phyloP scores from a whole-genome alignment of 2,113 vertebrate species.

The Seriola dumerili region DNA sequence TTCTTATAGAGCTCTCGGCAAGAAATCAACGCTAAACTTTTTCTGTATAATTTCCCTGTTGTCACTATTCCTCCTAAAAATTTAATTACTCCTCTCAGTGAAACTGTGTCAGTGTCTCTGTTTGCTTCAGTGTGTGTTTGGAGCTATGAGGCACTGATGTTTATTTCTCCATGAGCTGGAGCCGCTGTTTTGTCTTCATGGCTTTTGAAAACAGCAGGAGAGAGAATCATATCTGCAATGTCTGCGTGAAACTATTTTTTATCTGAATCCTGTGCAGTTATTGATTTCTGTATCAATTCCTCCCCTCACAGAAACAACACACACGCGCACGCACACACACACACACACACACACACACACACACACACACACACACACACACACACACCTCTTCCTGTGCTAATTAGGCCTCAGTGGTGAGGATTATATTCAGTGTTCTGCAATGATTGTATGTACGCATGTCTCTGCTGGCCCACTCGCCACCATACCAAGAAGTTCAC shows the following conservation, averaged over 20 bases:
- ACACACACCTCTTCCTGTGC: neutral
- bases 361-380: too few relatives aligned
- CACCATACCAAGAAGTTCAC: slow-evolving; percentile 28
- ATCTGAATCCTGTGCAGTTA: neutral
- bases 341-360: too few relatives aligned
- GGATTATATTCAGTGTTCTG: slow-evolving; percentile 3
- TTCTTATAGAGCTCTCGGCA: neutral
- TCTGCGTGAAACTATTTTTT: neutral
- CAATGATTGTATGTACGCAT: slow-evolving; percentile 24
- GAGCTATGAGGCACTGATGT: slow-evolving; percentile 4
- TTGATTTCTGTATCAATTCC: slow-evolving; percentile 38
- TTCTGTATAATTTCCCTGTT: neutral
- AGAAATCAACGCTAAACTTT: neutral
- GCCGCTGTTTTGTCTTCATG: neutral
- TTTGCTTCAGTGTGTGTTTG: neutral
- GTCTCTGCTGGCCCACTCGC: slow-evolving; percentile 21
- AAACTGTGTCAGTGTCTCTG: neutral
- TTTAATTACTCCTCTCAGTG: neutral
- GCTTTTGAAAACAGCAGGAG: slow-evolving; percentile 20
- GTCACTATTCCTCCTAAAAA: neutral
- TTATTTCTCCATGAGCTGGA: slow-evolving; percentile 5
- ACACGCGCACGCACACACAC: too few relatives aligned
- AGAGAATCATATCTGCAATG: neutral
- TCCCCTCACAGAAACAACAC: slow-evolving; percentile 21
- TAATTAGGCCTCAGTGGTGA: slow-evolving; percentile 49